A percentile compares a stretch with the other conserved stretches of the same genome.
These are phyloP conservation scores for Heliconius nattereri DNA, from an alignment of 1,140 invertebrate genomes.

Conservation along the genomic window DNA sequence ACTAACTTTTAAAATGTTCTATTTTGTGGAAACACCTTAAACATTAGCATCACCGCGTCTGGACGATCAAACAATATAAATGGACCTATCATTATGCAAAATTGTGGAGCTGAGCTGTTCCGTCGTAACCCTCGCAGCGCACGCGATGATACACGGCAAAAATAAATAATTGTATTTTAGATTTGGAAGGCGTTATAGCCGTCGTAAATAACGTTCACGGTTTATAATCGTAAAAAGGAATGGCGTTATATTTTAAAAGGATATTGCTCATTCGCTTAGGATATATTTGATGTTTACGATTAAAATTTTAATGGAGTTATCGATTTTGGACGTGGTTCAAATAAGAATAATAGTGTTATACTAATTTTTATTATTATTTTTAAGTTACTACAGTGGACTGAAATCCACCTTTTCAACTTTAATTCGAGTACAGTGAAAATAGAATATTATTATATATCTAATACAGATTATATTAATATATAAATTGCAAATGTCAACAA, in stretches of 20 bases:
- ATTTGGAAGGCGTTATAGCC: constrained; percentile 13
- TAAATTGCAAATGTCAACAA: not conserved
- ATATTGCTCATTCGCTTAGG: constrained; percentile 14
- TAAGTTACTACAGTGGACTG: not conserved
- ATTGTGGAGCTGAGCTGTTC: constrained; percentile 49
- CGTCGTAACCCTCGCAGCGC: constrained; percentile 44
- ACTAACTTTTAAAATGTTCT: not conserved
- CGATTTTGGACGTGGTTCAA: not conserved
- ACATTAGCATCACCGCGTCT: constrained; percentile 18
- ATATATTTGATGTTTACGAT: not conserved
- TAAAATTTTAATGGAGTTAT: not conserved
- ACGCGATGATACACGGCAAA: constrained; percentile 39
- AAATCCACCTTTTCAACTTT: not conserved
- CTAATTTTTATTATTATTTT: not conserved
- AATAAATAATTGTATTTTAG: constrained; percentile 31
- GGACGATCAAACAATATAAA: constrained; percentile 61
- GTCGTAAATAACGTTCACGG: constrained; percentile 12
- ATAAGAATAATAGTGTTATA: not conserved
- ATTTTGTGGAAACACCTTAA: constrained; percentile 11
- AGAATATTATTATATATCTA: no score
- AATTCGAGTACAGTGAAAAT: not conserved
- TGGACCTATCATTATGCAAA: constrained; percentile 63
- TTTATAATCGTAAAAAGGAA: constrained; percentile 12
- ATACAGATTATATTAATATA: no score
- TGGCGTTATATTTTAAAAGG: constrained; percentile 9